phyloP scores from a whole-genome alignment of 2,113 vertebrate species.

The Etia nguti region DNA sequence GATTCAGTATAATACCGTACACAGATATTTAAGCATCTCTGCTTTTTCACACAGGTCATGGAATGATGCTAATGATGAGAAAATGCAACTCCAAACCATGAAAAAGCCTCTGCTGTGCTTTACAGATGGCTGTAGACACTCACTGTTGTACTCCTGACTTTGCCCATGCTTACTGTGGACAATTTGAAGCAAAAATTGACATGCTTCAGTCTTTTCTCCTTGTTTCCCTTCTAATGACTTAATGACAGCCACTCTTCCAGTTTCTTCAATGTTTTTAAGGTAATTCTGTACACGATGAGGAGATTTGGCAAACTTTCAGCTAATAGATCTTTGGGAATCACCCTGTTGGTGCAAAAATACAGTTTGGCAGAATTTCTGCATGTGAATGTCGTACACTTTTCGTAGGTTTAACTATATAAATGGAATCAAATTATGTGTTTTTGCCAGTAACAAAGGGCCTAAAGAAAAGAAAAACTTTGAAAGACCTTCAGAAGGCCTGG shows the following conservation, averaged over 20 bases:
- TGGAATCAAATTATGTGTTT: background rate
- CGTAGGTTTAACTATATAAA: background rate
- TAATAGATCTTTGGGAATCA: background rate
- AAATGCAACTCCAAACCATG: background rate
- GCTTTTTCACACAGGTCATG: background rate
- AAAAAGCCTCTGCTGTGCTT: background rate
- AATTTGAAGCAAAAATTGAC: background rate
- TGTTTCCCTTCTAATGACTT: background rate
- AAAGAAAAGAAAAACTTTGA: background rate
- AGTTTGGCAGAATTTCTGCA: background rate
- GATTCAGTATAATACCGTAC: background rate
- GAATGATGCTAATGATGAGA: background rate
- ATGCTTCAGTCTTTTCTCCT: background rate
- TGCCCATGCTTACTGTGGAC: background rate
- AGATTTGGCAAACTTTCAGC: background rate
- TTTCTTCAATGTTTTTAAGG: background rate
- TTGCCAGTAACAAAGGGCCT: background rate
- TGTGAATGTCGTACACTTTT: accelerated
- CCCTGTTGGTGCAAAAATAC: background rate
- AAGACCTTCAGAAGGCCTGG: background rate
- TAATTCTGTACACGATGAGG: background rate
- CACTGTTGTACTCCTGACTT: background rate
- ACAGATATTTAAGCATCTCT: background rate
- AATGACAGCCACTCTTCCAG: background rate
- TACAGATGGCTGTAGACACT: background rate